Base-by-base conservation (phyloP, 2,113 vertebrate species). In the Butorides virescens region DNA sequence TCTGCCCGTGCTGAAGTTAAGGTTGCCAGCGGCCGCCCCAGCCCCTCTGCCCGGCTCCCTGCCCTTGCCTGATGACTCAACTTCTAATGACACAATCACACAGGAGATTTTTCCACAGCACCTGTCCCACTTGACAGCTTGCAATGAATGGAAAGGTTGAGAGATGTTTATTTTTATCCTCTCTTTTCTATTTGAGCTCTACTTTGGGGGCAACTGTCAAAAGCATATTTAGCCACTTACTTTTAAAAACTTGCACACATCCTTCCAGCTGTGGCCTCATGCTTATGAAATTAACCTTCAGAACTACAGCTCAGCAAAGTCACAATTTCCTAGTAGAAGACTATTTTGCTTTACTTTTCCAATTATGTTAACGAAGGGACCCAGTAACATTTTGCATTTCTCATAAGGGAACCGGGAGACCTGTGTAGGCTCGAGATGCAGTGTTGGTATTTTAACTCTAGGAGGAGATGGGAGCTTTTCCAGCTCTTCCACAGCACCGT, bases 141-240 rank as follows among this genome's bases (percentile, higher is more conserved):
- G 36, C 46, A 78, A 75, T 85, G 90, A 93, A 82, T 56, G 70
- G 78, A 92, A 92, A 65, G 49, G 46, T 77, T 91, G 84, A 93
- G 37, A 68, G 62, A 70, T 81, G 56, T 77, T 93, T 95, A 93
- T 96, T 96, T 97, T 95, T 95, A 91, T 89, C 94, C 83, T 37
- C 67, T 61, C 91, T 91, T 88, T 93, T 95, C 58, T 84, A 34
- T 84, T 86, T 74, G 83, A 92, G 66, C 29, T 86, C 47, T 75
- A 46, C 61, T 92, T 92, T 74, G 81, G 21, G 84, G 65, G 49
- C 67, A 83, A 79, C 67, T 88, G 58, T 79, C 75, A 88, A 76
- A 82, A 86, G 59, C 47, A 11, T 66, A 77, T 65, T 88, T 95
- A 91, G 68, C 68, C 32, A 21, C 36, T 86, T 71, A 63, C 59